Evolutionary conservation across 2,888 invertebrate genomes (phyloP), one percentile per base, ranked within the genome.

Genomic region (Drosophila mettleri): DNA sequence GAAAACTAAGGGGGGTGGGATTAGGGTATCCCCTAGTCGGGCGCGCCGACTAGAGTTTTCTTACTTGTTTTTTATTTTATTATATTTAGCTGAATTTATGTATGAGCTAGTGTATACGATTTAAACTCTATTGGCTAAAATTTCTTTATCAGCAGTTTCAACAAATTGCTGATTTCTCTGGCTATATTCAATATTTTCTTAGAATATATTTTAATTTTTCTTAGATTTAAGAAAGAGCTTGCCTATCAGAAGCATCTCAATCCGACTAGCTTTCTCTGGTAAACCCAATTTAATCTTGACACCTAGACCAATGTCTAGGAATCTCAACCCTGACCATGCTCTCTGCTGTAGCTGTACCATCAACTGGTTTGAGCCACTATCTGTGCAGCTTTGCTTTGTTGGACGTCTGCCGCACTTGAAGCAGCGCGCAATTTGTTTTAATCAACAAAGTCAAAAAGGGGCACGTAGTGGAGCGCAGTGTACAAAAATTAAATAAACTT

Each of bases 401-500:
- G 49, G 38, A 49, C 54, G 74, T 76, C 70, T 75, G 76, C 65
- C 72, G 72, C 74, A 70, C 75, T 76, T 80, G 74, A 84, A 80
- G 80, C 76, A 73, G 73, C 80, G 78, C 85, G 71, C 87, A 85
- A 85, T 85, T 85, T 85, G 85, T 87, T 87, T 85, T 85, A 85
- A 85, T 85, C 85, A 85, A 85, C 87, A 82, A 87, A 85, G 78
- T 86, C 83, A 81, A 80, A 86, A 86, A 79, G 67, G 55, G 57
- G 61, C 76, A 64, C 69, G 62, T 69, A 66, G 58, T 22, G 46
- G 41, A 51, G 45, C 43, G 59, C 46, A 77, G 18, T 60, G 74
- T 34, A 75, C 76, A 78, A 86, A 84, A 84, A 84, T 86, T 84
- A 84, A 86, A 86, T 84, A 84, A 84, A 86, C 84, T 86, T 82